Evolutionary conservation across 2,113 vertebrate species (phyloP), one percentile per base, ranked within the genome.

Genomic region (Etia nguti): DNA sequence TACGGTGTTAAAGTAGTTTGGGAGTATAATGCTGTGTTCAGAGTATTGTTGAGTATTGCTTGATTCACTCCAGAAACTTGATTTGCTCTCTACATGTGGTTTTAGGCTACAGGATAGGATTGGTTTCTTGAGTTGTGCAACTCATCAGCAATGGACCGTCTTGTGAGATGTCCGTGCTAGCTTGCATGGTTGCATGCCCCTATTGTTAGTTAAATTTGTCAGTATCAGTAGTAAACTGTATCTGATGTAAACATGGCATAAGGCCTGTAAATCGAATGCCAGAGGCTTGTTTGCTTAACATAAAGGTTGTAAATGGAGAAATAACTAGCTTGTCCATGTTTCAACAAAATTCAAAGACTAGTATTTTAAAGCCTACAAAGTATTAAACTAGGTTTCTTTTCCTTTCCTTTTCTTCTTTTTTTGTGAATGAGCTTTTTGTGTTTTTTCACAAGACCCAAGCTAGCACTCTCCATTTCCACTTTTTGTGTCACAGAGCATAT

Each of bases 61-160:
- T 0, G 34, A 41, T 2, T 68, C 62, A 68, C 62, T 68, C 36
- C 36, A 68, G 62, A 2, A 41, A 22, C 0, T 0, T 68, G 0
- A 41, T 15, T 73, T 73, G 65, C 38, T 73, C 22, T 70, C 22
- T 15, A 43, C 12, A 41, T 22, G 62, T 1, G 12, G 38, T 46
- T 2, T 73, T 46, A 3, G 8, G 13, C 38, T 73, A 26, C 48
- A 6, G 24, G 26, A 26, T 26, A 29, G 41, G 41, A 46, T 46
- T 73, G 13, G 4, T 46, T 46, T 73, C 24, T 12, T 29, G 16
- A 16, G 43, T 73, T 73, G 24, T 50, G 41, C 15, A 29, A 29
- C 31, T 65, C 60, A 65, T 65, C 31, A 65, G 31, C 60, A n/a
- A 10, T n/a, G 10, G 57, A 65, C 36, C n/a, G 60, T 65, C 4